A percentile compares a stretch with the other conserved stretches of the same genome.
These are phyloP conservation scores for Tetrax tetrax DNA, from an alignment of 2,113 vertebrate genomes.

Conservation along the genomic window DNA sequence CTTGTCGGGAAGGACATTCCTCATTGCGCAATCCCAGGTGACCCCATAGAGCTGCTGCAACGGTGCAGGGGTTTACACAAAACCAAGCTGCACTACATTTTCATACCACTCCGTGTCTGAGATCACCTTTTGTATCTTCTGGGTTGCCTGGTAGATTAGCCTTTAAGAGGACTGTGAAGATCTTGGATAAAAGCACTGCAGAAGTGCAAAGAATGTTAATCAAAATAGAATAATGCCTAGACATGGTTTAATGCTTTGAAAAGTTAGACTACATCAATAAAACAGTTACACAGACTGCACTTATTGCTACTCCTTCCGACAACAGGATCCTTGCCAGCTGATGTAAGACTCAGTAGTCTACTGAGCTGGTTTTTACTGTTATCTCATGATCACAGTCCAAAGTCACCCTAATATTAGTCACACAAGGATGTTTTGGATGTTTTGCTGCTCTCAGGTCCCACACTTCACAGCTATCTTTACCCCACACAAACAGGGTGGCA, in stretches of 20 bases:
- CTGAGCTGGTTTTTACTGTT: neutral
- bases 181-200: neutral
- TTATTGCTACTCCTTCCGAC: neutral
- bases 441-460: neutral
- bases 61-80: neutral
- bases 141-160: neutral
- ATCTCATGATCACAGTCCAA: neutral
- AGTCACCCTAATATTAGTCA: neutral
- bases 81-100: neutral
- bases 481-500: neutral
- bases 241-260: neutral
- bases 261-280: neutral
- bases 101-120: accelerated
- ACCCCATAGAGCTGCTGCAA: neutral
- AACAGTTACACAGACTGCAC: neutral
- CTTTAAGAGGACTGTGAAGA: neutral
- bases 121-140: neutral
- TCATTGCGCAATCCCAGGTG: neutral
- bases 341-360: neutral
- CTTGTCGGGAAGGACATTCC: neutral
- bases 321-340: neutral
- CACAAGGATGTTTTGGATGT: neutral
- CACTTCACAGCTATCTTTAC: neutral
- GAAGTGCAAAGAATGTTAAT: neutral
- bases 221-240: neutral